phyloP scores from a whole-genome alignment of 2,113 vertebrate genomes.

The Bufo gargarizans region DNA sequence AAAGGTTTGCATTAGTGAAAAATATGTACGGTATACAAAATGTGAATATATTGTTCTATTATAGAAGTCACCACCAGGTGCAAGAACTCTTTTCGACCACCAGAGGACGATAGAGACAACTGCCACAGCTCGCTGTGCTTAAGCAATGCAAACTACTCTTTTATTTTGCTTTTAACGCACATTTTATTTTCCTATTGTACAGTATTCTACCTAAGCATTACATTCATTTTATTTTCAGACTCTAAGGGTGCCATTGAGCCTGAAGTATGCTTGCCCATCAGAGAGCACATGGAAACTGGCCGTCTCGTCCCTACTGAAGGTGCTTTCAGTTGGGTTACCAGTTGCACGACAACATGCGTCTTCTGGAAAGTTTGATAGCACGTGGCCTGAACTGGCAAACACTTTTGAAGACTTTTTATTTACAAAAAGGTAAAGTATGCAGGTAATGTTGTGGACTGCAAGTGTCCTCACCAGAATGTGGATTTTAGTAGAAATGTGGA shows the following conservation, averaged over 20 bases:
- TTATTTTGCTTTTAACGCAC: not conserved
- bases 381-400: conserved; percentile 96
- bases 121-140: not conserved
- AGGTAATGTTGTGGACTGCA: not conserved
- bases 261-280: conserved; percentile 97
- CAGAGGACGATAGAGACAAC: conserved; percentile 11
- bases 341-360: conserved; percentile 95
- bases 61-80: not conserved
- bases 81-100: not conserved
- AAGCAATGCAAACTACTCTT: too few relatives aligned
- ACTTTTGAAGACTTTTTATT: conserved; percentile 98
- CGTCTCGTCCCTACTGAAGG: conserved; percentile 92
- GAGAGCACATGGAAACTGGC: conserved; percentile 98
- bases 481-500: not conserved
- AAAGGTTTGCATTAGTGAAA: not conserved
- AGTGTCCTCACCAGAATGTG: not conserved
- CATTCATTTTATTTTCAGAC: conserved; percentile 71
- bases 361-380: conserved; percentile 94
- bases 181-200: not conserved
- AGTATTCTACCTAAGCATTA: not conserved
- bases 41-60: too few relatives aligned
- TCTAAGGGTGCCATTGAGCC: conserved; percentile 86
- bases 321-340: conserved; percentile 91
- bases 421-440: conserved; percentile 88
- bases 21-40: too few relatives aligned